phyloP scores from a whole-genome alignment of 2,888 invertebrate genomes.

The Caenorhabditis becei region DNA sequence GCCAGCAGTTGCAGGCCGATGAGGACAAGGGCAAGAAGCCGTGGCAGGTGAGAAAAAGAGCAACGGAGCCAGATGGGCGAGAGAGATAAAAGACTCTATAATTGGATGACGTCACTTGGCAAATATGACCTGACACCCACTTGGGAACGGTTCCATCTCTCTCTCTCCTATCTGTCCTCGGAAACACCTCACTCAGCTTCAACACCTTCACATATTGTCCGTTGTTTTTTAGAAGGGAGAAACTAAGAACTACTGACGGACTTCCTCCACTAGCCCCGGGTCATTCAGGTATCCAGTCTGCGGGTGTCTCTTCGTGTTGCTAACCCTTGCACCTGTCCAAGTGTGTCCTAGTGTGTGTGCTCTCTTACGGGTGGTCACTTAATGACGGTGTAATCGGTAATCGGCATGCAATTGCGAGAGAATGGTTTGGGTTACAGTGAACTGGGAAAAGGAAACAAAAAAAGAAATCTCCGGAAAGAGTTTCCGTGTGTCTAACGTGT shows the following conservation, averaged over 20 bases:
- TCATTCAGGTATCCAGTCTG: slow-evolving; percentile 36
- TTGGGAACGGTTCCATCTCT: not conserved
- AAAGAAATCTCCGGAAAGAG: not conserved
- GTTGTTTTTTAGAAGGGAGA: slow-evolving; percentile 53
- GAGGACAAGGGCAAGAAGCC: slow-evolving; percentile 63
- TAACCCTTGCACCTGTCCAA: slow-evolving; percentile 38
- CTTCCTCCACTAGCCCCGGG: slow-evolving; percentile 4
- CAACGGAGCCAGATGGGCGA: not conserved
- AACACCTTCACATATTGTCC: slow-evolving; percentile 26
- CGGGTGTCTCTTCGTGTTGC: slow-evolving; percentile 33
- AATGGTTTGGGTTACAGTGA: not conserved
- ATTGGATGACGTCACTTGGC: not conserved
- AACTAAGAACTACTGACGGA: slow-evolving; percentile 57
- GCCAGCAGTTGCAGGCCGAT: slow-evolving; percentile 52
- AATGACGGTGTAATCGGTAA: not conserved
- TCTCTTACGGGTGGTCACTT: slow-evolving; percentile 25
- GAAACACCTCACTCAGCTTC: not conserved
- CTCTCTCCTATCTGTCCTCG: not conserved
- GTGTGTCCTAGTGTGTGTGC: slow-evolving; percentile 12
- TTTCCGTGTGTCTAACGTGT: slow-evolving; percentile 24
- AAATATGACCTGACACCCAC: not conserved
- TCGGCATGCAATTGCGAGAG: not conserved
- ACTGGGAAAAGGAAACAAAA: slow-evolving; percentile 11
- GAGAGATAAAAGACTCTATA: not conserved
- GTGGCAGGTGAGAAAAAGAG: slow-evolving; percentile 54